These are phyloP conservation scores for Peromyscus californicus DNA, from an alignment of 2,113 vertebrate genomes.

Conservation along the genomic window DNA sequence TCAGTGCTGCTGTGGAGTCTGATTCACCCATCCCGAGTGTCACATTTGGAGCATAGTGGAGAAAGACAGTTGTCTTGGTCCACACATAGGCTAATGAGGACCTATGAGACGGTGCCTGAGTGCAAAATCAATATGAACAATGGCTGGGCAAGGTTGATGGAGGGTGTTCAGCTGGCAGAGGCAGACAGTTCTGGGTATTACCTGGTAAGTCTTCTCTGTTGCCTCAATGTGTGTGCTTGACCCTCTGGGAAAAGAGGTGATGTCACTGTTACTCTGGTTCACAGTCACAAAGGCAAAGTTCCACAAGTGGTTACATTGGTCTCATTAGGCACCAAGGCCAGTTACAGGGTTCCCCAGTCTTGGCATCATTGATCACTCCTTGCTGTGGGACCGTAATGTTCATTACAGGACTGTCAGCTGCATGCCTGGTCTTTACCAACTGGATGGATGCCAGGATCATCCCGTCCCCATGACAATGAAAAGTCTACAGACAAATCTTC, in stretches of 20 bases:
- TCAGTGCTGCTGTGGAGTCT: accelerated
- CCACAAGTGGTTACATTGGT: accelerated
- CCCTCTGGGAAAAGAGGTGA: accelerated
- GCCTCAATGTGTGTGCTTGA: neutral
- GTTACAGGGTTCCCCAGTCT: neutral
- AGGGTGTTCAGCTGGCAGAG: accelerated
- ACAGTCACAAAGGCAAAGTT: neutral
- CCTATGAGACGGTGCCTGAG: accelerated
- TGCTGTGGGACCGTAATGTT: accelerated
- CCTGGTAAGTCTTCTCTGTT: accelerated
- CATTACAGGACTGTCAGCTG: accelerated
- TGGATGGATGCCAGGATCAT: accelerated
- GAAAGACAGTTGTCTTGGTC: too few relatives aligned
- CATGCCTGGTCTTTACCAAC: neutral
- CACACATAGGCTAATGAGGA: neutral
- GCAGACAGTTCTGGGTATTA: accelerated
- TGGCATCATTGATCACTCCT: accelerated
- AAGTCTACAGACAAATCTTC: neutral
- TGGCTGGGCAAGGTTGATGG: accelerated
- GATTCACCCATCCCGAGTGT: too few relatives aligned
- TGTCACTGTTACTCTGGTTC: accelerated
- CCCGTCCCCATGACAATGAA: neutral
- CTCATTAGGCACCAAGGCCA: accelerated
- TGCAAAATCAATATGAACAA: accelerated
- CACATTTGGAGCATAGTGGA: neutral